These are phyloP conservation scores for Epizoanthus rinbou DNA, from an alignment of 92 coral and sea anemone genomes.

Conservation along the genomic window DNA sequence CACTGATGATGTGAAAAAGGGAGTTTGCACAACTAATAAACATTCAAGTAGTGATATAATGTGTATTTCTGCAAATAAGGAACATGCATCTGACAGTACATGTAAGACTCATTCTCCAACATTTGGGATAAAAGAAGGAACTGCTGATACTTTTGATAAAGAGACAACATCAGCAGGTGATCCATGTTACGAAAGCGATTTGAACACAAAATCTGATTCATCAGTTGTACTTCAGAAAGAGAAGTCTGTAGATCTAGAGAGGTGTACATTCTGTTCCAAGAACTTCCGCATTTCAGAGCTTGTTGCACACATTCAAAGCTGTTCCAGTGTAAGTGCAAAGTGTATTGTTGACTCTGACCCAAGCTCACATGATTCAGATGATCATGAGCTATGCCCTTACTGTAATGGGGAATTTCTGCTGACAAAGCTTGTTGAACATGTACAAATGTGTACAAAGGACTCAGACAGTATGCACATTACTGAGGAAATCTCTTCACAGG, in stretches of 20 bases:
- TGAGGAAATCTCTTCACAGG: not conserved
- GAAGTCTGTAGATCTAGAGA: conserved; percentile 40
- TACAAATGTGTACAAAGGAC: conserved; percentile 13
- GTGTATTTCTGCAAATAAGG: not conserved
- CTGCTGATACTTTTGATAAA: not conserved
- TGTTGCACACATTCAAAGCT: conserved; percentile 32
- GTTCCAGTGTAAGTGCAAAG: conserved; percentile 41
- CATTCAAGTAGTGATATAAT: no score
- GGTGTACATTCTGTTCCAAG: conserved; percentile 57
- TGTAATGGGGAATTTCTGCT: conserved; percentile 42
- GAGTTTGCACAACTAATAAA: no score
- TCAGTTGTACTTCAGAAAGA: conserved; percentile 38
- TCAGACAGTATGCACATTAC: not conserved
- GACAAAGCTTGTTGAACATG: conserved; percentile 51
- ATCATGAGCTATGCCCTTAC: conserved; percentile 46
- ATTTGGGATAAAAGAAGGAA: not conserved
- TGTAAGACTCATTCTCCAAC: not conserved
- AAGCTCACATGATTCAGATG: not conserved
- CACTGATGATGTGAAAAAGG: no score
- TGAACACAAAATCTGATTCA: not conserved
- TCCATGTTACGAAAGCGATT: not conserved
- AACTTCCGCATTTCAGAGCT: conserved; percentile 43
- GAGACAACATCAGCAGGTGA: not conserved
- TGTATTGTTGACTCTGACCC: conserved; percentile 21
- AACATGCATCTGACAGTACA: not conserved